Evolutionary conservation across 1,140 invertebrate genomes (phyloP).

Genomic region (Mercenaria mercenaria): DNA sequence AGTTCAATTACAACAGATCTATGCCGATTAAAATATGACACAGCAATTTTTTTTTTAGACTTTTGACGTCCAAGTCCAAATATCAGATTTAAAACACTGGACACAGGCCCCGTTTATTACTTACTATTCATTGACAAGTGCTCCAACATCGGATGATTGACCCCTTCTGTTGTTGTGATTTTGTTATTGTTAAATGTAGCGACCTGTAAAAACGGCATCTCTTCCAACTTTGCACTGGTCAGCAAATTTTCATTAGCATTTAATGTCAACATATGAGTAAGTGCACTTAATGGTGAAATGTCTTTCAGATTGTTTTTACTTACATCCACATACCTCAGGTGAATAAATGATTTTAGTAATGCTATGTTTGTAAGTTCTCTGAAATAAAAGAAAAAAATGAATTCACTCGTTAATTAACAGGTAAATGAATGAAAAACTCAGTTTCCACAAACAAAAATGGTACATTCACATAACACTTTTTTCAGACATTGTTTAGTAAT

Average conservation of each 20-base stretch:
- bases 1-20: no score
- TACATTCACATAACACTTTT: no score
- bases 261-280: slow-evolving; percentile 85
- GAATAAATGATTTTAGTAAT: slow-evolving; percentile 84
- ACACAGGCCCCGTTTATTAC: no score
- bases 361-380: slow-evolving; percentile 84
- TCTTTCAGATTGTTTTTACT: slow-evolving; percentile 84
- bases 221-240: slow-evolving; percentile 82
- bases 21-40: no score
- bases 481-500: no score
- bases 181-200: slow-evolving; percentile 85
- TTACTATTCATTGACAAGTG: slow-evolving; percentile 84
- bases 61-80: no score
- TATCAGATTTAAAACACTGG: no score
- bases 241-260: slow-evolving; percentile 85
- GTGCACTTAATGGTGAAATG: slow-evolving; percentile 82
- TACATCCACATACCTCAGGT: slow-evolving; percentile 85
- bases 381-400: slow-evolving; percentile 68
- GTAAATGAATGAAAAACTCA: no score
- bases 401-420: neutral
- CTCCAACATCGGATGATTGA: slow-evolving; percentile 85
- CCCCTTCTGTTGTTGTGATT: slow-evolving; percentile 83
- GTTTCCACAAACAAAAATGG: no score
- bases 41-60: no score
- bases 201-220: slow-evolving; percentile 85